Percentiles rank a stretch among this genome's conserved stretches.
phyloP scores from a whole-genome alignment of 2,888 invertebrate species.

The Graphium colonna region DNA sequence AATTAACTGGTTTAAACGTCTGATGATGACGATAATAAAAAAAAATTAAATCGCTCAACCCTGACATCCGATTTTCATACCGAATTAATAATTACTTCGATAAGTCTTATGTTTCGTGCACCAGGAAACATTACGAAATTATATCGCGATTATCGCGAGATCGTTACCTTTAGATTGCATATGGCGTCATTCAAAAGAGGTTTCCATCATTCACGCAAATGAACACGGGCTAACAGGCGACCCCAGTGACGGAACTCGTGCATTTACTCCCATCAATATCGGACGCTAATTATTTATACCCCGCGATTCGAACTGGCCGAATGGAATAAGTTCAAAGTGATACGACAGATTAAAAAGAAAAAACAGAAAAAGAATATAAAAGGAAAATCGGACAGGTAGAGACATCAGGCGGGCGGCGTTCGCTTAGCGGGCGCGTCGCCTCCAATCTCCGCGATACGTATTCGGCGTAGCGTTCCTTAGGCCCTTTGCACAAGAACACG shows the following conservation, averaged over 20 bases:
- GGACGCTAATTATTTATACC: slow-evolving; percentile 13
- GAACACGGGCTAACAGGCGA: slow-evolving; percentile 6
- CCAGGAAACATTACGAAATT: not conserved
- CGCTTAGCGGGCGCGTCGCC: slow-evolving; percentile 1
- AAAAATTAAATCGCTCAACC: not conserved
- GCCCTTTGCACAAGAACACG: too few species aligned
- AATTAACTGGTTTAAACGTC: not conserved
- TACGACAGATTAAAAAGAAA: not conserved
- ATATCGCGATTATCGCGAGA: not conserved
- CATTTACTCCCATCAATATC: slow-evolving; percentile 8
- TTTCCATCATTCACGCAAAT: slow-evolving; percentile 14
- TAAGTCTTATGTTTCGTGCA: not conserved
- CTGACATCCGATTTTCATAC: not conserved
- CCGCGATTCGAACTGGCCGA: slow-evolving; percentile 9
- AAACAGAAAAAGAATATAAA: slow-evolving; percentile 6
- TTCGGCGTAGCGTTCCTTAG: not conserved
- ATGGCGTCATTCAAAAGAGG: slow-evolving; percentile 11
- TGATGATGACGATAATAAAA: not conserved
- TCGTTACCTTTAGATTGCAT: slow-evolving; percentile 1
- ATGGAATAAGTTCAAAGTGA: slow-evolving; percentile 6
- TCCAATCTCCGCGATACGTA: slow-evolving; percentile 9
- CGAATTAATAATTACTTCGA: not conserved
- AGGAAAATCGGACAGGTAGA: slow-evolving; percentile 8
- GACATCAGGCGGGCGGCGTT: slow-evolving; percentile 5
- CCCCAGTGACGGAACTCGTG: not conserved